Evolutionary conservation across 2,113 vertebrate species (phyloP).

Genomic region (Grallaria varia): DNA sequence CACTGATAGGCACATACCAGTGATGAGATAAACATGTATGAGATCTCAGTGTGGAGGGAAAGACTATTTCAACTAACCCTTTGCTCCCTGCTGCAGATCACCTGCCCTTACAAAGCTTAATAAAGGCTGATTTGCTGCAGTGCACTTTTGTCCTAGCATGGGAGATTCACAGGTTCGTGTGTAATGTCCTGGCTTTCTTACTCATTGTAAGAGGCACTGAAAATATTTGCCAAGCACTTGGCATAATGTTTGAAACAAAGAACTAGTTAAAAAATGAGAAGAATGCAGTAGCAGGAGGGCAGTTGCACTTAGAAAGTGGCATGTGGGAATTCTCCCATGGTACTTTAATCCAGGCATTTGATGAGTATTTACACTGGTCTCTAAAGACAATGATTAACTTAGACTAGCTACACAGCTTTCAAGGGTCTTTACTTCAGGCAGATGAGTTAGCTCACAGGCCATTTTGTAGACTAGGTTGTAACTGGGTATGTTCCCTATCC

Average conservation of each 20-base stretch:
- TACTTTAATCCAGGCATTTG: not conserved
- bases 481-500: not conserved
- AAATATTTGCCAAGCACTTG: not conserved
- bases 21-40: not conserved
- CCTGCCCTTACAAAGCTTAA: too few relatives aligned
- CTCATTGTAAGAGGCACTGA: not conserved
- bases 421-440: not conserved
- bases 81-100: not conserved
- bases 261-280: not conserved
- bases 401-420: not conserved
- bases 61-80: not conserved
- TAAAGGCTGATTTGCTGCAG: not conserved
- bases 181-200: not conserved
- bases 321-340: not conserved
- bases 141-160: not conserved
- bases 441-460: not conserved
- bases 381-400: not conserved
- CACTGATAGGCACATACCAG: not conserved
- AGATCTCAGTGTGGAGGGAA: not conserved
- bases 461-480: not conserved
- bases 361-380: not conserved
- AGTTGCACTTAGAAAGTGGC: not conserved
- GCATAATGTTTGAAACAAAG: not conserved
- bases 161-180: not conserved
- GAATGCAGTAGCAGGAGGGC: not conserved